Evolutionary conservation across 1,140 invertebrate species (phyloP), one percentile per base, ranked within the genome.

Genomic region (Dreissena polymorpha): DNA sequence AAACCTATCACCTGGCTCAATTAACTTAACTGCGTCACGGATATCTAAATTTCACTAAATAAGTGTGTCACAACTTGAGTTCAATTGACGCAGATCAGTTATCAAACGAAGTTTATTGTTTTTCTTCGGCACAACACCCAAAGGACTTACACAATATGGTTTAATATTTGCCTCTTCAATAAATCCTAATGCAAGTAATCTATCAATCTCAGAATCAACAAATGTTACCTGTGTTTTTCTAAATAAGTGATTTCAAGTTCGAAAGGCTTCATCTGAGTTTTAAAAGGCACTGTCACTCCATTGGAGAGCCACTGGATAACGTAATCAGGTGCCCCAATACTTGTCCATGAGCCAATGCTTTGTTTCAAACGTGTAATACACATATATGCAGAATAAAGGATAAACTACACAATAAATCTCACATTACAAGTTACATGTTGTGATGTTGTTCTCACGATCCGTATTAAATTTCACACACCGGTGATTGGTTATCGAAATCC

Each of bases 1-100:
- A 39, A 39, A 39, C 39, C 81, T 79, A 50, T 86, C 81, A 50
- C 69, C 27, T 10, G 27, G 67, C 63, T 78, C 13, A n/a, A 84
- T 49, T 27, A 70, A 65, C 23, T 55, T 25, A 27, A 55, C 29
- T 39, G 27, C 65, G 50, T 78, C 23, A 29, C 63, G 69, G 14
- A 83, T 72, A 65, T 84, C 65, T 55, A 69, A 50, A 76, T 84
- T 77, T 25, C 39, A 5, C 3, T 39, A 39, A 39, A 2, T 39
- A 39, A 8, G 39, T 39, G 2, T 39, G 39, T 39, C 72, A 50
- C 71, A 64, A 78, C 13, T 55, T 72, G n/a, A 39, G 23, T 51
- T 50, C 1, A 13, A 23, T 21, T 63, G 60, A 68, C 49, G 49
- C 69, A 27, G 50, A 57, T n/a, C 76, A 60, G 16, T 70, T 10